A percentile compares a stretch with the other conserved stretches of the same genome.
Conservation (phyloP, 2,888 invertebrate genomes). For the Harpagoxenus sublaevis region DNA sequence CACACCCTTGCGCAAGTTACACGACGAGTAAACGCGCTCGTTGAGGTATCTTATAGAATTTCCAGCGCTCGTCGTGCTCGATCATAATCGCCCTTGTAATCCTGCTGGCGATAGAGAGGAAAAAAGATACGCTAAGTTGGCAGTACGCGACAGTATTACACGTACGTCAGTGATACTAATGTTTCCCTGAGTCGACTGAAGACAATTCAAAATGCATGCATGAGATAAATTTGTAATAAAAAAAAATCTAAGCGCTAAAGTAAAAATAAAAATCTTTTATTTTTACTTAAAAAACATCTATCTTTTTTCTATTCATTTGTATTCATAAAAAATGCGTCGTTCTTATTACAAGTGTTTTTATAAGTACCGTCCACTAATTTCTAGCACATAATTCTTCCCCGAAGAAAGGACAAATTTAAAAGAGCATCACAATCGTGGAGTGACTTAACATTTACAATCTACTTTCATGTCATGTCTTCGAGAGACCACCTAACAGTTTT, state of each 20-base stretch:
- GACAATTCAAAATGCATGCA: background rate
- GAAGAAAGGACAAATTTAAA: background rate
- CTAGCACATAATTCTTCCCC: background rate
- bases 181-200: constrained; percentile 20
- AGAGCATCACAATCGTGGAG: background rate
- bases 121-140: constrained; percentile 22
- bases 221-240: background rate
- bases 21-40: constrained; percentile 39
- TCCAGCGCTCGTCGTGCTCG: constrained; percentile 48
- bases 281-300: background rate
- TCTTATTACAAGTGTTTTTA: background rate
- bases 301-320: background rate
- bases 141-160: constrained; percentile 36
- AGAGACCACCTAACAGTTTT: background rate
- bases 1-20: constrained; percentile 36
- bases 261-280: background rate
- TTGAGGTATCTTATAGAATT: constrained; percentile 52
- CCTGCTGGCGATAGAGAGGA: constrained; percentile 28
- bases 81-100: constrained; percentile 56
- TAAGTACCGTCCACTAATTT: background rate
- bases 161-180: constrained; percentile 37
- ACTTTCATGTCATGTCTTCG: background rate
- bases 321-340: background rate
- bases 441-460: background rate
- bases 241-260: background rate